Evolutionary conservation across 2,888 invertebrate species (phyloP).

Genomic region (Metallyticus violacea): DNA sequence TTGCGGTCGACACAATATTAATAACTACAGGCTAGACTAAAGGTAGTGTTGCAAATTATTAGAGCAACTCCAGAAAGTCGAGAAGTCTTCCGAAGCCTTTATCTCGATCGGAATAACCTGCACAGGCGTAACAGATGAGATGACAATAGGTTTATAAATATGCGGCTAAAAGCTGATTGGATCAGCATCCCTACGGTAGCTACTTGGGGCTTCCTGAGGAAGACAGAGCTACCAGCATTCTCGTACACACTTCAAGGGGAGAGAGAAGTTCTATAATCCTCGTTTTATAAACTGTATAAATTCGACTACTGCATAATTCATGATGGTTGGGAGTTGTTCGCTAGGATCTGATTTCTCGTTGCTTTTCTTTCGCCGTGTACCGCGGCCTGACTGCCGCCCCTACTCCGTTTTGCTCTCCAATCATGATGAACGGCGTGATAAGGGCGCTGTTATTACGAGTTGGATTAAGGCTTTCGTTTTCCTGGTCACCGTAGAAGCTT

Average conservation of each 20-base stretch:
- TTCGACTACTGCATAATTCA: conserved; percentile 35
- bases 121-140: not conserved
- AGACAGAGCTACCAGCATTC: not conserved
- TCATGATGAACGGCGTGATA: conserved; percentile 34
- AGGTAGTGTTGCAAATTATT: not conserved
- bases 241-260: not conserved
- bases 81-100: no score
- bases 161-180: not conserved
- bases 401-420: conserved; percentile 12
- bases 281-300: conserved; percentile 35
- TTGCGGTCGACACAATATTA: not conserved
- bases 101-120: not conserved
- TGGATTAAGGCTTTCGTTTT: conserved; percentile 29
- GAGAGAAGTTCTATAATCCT: conserved; percentile 30
- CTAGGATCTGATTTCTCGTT: conserved; percentile 13
- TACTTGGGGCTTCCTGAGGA: not conserved
- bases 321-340: conserved; percentile 28
- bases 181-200: not conserved
- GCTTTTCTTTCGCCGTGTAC: conserved; percentile 6
- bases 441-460: conserved; percentile 32
- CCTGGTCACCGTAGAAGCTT: conserved; percentile 28
- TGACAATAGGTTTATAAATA: conserved; percentile 20
- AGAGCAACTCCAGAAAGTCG: not conserved
- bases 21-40: not conserved
- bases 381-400: not conserved